Conservation (phyloP, 2,113 vertebrate species). For the Budorcas taxicolor region DNA sequence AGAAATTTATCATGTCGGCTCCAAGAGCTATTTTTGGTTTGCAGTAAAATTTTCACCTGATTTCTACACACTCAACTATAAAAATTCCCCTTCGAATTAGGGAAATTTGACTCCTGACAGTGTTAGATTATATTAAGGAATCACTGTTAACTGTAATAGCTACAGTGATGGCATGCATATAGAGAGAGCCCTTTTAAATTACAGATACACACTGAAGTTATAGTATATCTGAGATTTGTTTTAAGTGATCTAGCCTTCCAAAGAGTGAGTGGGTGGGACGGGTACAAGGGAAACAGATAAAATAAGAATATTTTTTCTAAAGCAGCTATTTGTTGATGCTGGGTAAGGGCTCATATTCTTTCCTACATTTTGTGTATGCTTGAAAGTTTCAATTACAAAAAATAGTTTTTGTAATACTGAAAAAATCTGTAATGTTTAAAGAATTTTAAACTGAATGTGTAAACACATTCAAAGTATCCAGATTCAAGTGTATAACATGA, state of each 20-base stretch:
- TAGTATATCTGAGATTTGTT: background rate
- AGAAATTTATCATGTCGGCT: conserved; percentile 2
- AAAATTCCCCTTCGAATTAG: conserved; percentile 22
- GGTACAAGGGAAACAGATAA: background rate
- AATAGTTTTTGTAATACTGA: background rate
- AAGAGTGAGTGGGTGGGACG: background rate
- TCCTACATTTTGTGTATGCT: background rate
- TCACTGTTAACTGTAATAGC: background rate
- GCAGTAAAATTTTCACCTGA: background rate
- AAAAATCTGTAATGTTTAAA: background rate
- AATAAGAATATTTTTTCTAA: background rate
- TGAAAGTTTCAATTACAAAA: background rate
- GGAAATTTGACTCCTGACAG: background rate
- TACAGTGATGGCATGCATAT: background rate
- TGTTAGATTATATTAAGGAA: background rate
- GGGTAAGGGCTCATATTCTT: background rate
- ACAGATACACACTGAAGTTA: background rate
- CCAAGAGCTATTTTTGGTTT: conserved; percentile 23
- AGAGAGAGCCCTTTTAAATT: background rate
- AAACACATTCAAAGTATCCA: background rate
- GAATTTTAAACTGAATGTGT: background rate
- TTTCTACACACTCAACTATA: background rate
- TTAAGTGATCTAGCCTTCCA: background rate
- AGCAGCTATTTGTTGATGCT: background rate
- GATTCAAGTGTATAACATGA: background rate